Evolutionary conservation across 2,113 vertebrate genomes (phyloP), one percentile per base, ranked within the genome.

Genomic region (Panurus biarmicus): DNA sequence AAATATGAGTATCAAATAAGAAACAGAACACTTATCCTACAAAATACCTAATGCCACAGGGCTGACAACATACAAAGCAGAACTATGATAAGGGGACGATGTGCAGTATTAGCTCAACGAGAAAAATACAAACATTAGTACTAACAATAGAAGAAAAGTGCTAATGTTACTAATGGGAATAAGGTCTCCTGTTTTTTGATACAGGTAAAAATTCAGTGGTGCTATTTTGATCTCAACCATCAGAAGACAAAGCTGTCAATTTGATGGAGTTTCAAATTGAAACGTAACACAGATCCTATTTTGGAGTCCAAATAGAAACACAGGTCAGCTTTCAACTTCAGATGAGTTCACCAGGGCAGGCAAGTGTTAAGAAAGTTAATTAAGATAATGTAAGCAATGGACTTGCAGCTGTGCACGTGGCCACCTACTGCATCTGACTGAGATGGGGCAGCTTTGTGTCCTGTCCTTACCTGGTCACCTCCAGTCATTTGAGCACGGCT

Each of bases 281-380:
- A 77, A 29, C 19, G 36, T 31, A 86, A 60, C 18, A 2, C 38
- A 69, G 69, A 53, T 45, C 23, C 28, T 28, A 2, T 28, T 69
- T 53, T 69, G 38, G 64, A n/a, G 38, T 28, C n/a, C 75, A 84
- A 50, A 81, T 7, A 81, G 73, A 74, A 90, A 44, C 19, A 64
- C n/a, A 62, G 83, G 24, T 51, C 53, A 84, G n/a, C 74, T 91
- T 91, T 79, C 50, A 69, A 25, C 26, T 40, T 38, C 15, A 75
- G 70, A 53, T 86, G 53, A 92, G 56, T 93, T 89, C 42, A 82
- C 18, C 54, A 58, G 54, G 76, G 83, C 73, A 87, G 80, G 80
- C 19, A 8, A 67, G n/a, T 75, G 80, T 81, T 89, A 86, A 86
- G 50, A 17, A 57, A 85, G 42, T 29, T 83, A 77, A 77, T 77